These are phyloP conservation scores for Hippocampus abdominalis DNA, from an alignment of 2,113 vertebrate genomes.

Conservation along the genomic window DNA sequence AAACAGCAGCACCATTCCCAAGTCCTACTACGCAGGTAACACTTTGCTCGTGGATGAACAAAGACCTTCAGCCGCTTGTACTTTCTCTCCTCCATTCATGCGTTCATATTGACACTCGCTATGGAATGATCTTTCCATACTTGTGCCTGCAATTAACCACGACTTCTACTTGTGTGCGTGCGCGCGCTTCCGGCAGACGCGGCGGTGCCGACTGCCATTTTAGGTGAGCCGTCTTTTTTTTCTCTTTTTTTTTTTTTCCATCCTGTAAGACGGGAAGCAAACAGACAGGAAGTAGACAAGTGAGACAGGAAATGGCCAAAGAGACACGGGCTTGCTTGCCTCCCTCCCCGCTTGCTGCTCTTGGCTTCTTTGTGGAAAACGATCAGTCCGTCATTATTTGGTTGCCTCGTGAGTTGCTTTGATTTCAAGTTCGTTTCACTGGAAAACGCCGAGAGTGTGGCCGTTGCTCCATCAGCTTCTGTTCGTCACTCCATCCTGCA, in stretches of 20 bases:
- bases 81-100: not conserved
- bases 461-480: slow-evolving; percentile 38
- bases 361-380: slow-evolving; percentile 20
- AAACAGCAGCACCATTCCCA: slow-evolving; percentile 89
- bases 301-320: slow-evolving; percentile 28
- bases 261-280: slow-evolving; percentile 17
- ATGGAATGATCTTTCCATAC: not conserved
- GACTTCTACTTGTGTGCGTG: slow-evolving; percentile 47
- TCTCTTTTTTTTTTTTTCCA: slow-evolving; percentile 50
- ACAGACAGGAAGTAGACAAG: slow-evolving; percentile 20
- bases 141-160: not conserved
- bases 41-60: no score
- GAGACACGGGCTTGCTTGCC: slow-evolving; percentile 59
- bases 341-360: slow-evolving; percentile 75
- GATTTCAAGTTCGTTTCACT: not conserved
- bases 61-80: no score
- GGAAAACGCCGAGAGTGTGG: not conserved
- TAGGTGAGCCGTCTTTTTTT: slow-evolving; percentile 87
- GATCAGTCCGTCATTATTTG: not conserved
- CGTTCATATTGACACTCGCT: not conserved
- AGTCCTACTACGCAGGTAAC: slow-evolving; percentile 96
- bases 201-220: slow-evolving; percentile 98
- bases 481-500: slow-evolving; percentile 74
- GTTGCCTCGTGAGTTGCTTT: not conserved
- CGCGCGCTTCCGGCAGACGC: slow-evolving; percentile 83